phyloP scores from a whole-genome alignment of 2,113 vertebrate species.

The Gallinago media region DNA sequence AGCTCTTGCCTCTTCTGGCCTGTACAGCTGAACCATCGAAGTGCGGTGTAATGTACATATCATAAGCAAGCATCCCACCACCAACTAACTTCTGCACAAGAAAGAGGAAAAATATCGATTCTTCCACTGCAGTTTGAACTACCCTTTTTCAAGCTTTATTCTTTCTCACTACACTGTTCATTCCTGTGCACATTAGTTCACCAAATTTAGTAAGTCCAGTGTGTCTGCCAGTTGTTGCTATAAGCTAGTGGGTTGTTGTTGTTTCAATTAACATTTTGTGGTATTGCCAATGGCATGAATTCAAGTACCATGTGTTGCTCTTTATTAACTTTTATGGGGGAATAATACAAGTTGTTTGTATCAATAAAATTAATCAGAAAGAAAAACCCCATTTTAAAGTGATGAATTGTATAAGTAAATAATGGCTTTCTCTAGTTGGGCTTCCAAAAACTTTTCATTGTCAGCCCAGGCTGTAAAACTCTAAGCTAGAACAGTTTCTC shows the following conservation, averaged over 20 bases:
- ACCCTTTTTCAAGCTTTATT: background rate
- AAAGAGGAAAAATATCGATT: background rate
- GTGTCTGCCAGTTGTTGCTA: background rate
- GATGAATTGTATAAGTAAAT: background rate
- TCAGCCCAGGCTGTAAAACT: background rate
- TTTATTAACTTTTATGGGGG: background rate
- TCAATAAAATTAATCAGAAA: background rate
- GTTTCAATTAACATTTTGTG: background rate
- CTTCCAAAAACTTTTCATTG: background rate
- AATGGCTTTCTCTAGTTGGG: background rate
- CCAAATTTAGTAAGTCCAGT: background rate
- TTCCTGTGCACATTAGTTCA: background rate
- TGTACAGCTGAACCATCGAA: background rate
- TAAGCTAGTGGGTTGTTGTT: background rate
- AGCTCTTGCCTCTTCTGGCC: background rate
- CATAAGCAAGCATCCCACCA: background rate
- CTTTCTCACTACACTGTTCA: background rate
- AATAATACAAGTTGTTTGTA: background rate
- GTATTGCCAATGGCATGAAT: background rate
- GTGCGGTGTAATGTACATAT: background rate
- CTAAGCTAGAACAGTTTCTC: background rate
- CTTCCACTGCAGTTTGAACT: background rate
- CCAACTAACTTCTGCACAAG: background rate
- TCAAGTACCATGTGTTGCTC: background rate
- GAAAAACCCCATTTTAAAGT: background rate